phyloP scores from a whole-genome alignment of 1,140 invertebrate species.

The Bombus ignitus region DNA sequence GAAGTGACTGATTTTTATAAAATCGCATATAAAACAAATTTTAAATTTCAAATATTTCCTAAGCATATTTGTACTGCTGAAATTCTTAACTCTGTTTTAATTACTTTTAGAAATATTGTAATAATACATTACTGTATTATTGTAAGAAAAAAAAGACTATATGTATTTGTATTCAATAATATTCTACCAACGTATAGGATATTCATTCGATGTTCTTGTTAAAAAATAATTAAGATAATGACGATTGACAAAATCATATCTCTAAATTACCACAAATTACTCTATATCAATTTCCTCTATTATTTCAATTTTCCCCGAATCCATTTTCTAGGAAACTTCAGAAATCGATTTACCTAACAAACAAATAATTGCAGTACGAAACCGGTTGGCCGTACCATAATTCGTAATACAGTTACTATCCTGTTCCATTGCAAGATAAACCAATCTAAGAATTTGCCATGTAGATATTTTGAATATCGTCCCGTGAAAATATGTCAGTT shows the following conservation, averaged over 20 bases:
- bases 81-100: too few relatives aligned
- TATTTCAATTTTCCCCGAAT: background rate
- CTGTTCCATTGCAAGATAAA: background rate
- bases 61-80: too few relatives aligned
- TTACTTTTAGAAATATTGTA: too few relatives aligned
- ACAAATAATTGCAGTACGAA: background rate
- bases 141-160: too few relatives aligned
- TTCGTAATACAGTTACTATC: background rate
- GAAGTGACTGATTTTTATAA: too few relatives aligned
- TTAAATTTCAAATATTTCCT: too few relatives aligned
- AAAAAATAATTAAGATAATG: background rate
- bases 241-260: background rate
- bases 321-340: background rate
- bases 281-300: background rate
- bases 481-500: slow-evolving; percentile 18
- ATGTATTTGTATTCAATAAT: background rate
- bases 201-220: background rate
- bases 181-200: background rate
- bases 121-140: too few relatives aligned
- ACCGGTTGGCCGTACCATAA: background rate
- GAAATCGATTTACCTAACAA: background rate
- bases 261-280: background rate
- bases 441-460: background rate
- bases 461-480: slow-evolving; percentile 22
- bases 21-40: too few relatives aligned